Percentiles rank a stretch among this genome's conserved stretches.
Evolutionary conservation across 2,888 invertebrate genomes (phyloP).

Genomic region (Andrena minutula): DNA sequence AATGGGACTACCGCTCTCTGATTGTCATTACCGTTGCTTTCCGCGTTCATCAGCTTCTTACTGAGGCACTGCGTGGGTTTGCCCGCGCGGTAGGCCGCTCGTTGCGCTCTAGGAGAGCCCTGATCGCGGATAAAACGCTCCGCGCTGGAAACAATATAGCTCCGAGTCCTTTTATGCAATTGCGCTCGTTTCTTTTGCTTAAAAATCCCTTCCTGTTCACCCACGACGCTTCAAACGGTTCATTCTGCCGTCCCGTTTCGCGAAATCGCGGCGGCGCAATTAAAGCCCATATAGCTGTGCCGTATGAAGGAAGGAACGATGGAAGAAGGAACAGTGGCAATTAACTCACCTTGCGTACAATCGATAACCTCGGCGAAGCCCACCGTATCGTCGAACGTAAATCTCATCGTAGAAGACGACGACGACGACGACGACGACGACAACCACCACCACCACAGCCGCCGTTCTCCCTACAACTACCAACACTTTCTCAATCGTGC

Average conservation of each 20-base stretch:
- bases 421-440: conserved; percentile 39
- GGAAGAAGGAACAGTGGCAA: conserved; percentile 50
- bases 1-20: conserved; percentile 74
- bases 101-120: conserved; percentile 46
- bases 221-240: conserved; percentile 54
- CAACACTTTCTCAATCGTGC: conserved; percentile 66
- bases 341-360: conserved; percentile 66
- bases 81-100: conserved; percentile 42
- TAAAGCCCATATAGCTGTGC: conserved; percentile 55
- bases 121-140: conserved; percentile 63
- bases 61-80: conserved; percentile 57
- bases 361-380: conserved; percentile 65
- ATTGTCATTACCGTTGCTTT: conserved; percentile 81
- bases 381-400: conserved; percentile 63
- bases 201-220: conserved; percentile 51
- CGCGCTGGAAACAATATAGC: conserved; percentile 52
- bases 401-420: conserved; percentile 51
- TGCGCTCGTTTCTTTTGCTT: conserved; percentile 45
- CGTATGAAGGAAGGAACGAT: conserved; percentile 23
- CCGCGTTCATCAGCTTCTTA: conserved; percentile 71
- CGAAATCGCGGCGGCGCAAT: conserved; percentile 55
- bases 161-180: conserved; percentile 54
- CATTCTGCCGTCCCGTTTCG: conserved; percentile 50
- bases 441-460: conserved; percentile 40
- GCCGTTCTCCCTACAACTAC: conserved; percentile 29